phyloP scores from a whole-genome alignment of 2,888 invertebrate species.

The Trissonchulus sp. region DNA sequence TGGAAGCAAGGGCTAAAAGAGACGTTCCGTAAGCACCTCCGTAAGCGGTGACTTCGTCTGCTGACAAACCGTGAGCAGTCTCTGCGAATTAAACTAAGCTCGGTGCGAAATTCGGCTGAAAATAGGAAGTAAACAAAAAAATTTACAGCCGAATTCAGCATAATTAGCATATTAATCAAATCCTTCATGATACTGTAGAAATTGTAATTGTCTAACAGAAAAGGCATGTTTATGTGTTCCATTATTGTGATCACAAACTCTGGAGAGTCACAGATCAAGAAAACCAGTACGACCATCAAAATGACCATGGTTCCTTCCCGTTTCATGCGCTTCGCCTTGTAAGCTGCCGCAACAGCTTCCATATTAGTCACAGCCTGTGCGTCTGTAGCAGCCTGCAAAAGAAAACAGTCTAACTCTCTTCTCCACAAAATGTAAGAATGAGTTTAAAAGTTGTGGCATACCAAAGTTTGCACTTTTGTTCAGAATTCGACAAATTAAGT shows the following conservation, averaged over 20 bases:
- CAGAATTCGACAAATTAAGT: no score
- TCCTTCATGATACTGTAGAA: conserved; percentile 3
- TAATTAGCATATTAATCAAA: background rate
- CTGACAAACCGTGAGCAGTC: no score
- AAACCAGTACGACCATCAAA: background rate
- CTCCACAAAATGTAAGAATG: no score
- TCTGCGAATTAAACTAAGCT: background rate
- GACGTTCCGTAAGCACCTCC: no score
- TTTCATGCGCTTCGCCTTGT: background rate
- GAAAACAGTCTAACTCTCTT: no score
- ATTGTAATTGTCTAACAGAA: background rate
- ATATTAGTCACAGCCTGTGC: background rate
- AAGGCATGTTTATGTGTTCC: background rate
- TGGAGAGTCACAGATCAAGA: background rate
- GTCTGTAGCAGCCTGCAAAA: background rate
- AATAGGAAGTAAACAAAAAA: background rate
- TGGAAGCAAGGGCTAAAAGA: no score
- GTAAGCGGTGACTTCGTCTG: no score
- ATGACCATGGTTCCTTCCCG: background rate
- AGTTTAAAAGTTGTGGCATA: no score
- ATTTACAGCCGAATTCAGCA: background rate
- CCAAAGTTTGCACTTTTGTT: no score
- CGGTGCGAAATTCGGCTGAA: background rate
- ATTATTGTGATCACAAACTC: background rate
- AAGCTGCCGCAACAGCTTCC: background rate